Evolutionary conservation across 2,797 vertebrate genomes (phyloP), one percentile per base, ranked within the genome.

Genomic region (Euthynnus affinis): DNA sequence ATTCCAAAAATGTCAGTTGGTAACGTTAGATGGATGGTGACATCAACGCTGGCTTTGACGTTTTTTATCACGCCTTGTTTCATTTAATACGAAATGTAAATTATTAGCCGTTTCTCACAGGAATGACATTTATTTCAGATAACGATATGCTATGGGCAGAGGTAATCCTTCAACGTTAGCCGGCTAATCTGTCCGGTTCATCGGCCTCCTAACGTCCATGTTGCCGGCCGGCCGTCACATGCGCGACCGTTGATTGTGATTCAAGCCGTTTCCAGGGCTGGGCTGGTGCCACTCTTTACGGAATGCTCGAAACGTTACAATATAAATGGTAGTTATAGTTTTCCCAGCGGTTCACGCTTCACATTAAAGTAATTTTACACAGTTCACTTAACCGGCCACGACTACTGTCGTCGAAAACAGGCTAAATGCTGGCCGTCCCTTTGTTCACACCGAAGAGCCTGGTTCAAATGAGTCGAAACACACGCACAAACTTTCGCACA

Each of bases 371-470:
- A 7, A 20, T 49, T 49, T 18, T 48, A 48, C 44, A 49, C 6
- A 7, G 6, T 49, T 49, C 6, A 49, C 18, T n/a, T 46, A 20
- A 60, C 49, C 37, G 52, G 62, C 67, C 74, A 48, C 40, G 14
- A 42, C 10, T 20, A 22, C 66, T 40, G 20, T 12, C 63, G 52
- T 77, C 64, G 23, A 66, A n/a, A 20, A 15, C 49, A 13, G 53
- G 89, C 81, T 89, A 90, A 66, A 85, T 10, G 23, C 63, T 25
- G 68, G 23, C 15, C 55, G 57, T 83, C 90, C 77, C 94, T 95
- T 95, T 95, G 94, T 95, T 94, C 90, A 61, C 51, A 32, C 18
- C 9, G 61, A 56, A 66, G 40, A 42, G 51, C 17, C 51, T 29
- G 52, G 34, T 18, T 80, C 29, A 22, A 29, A 79, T 72, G 22